Conservation (phyloP, 1,140 invertebrate species). For the Phymorhynchus buccinoides region DNA sequence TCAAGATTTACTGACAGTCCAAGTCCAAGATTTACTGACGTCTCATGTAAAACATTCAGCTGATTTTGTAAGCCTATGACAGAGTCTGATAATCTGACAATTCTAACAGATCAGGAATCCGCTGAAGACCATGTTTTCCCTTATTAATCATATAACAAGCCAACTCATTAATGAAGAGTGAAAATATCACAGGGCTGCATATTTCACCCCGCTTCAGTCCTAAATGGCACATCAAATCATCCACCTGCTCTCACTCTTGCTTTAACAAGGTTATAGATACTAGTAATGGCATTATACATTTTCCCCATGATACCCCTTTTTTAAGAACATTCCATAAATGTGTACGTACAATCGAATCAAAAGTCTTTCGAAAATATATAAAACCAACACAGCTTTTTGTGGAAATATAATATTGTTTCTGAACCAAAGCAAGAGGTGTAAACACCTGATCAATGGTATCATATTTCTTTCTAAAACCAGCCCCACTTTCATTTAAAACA, state of each 20-base stretch:
- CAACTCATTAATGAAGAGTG: conserved; percentile 19
- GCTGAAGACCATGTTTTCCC: background rate
- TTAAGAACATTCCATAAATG: conserved; percentile 7
- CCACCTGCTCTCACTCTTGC: conserved; percentile 13
- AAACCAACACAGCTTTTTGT: too few relatives aligned
- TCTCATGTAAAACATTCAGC: too few relatives aligned
- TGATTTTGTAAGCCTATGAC: too few relatives aligned
- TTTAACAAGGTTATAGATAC: conserved; percentile 3
- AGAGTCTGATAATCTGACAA: too few relatives aligned
- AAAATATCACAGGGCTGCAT: background rate
- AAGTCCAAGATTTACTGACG: too few relatives aligned
- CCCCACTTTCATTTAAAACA: too few relatives aligned
- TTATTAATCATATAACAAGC: background rate
- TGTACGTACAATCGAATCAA: conserved; percentile 7
- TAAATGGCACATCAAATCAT: background rate
- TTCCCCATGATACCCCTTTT: background rate
- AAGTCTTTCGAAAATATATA: background rate
- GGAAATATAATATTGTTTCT: too few relatives aligned
- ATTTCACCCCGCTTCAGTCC: background rate
- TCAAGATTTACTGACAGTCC: too few relatives aligned
- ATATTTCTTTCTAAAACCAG: too few relatives aligned
- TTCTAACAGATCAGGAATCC: too few relatives aligned
- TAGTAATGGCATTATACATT: background rate
- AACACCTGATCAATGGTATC: too few relatives aligned
- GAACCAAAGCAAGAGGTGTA: too few relatives aligned